Evolutionary conservation across 2,888 invertebrate species (phyloP).

Genomic region (Drosophila meridiana): DNA sequence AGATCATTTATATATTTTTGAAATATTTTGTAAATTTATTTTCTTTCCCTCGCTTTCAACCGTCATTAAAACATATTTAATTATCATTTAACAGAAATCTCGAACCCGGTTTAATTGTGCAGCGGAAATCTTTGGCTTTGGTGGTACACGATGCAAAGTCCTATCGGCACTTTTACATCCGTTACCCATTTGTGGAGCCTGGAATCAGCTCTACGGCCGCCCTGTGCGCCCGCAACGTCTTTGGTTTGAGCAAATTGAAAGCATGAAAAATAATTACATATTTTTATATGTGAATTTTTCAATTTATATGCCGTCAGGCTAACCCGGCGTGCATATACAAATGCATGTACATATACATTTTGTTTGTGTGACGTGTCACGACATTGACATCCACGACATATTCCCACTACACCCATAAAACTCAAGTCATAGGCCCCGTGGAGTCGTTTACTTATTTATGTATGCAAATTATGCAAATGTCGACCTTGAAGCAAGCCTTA

Average conservation of each 20-base stretch:
- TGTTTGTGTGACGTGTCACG: conserved; percentile 53
- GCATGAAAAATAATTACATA: conserved; percentile 76
- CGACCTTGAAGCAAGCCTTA: conserved; percentile 43
- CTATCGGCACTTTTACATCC: conserved; percentile 19
- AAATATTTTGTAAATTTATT: neutral
- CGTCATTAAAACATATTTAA: conserved; percentile 39
- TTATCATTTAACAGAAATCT: conserved; percentile 50
- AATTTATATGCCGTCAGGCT: conserved; percentile 79
- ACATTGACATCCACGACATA: conserved; percentile 60
- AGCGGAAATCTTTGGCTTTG: conserved; percentile 62
- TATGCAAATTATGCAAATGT: conserved; percentile 51
- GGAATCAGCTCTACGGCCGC: neutral
- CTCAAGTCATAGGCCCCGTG: conserved; percentile 36
- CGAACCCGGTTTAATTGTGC: conserved; percentile 46
- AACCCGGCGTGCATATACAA: conserved; percentile 63
- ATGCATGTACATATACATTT: neutral
- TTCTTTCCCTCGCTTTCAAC: neutral
- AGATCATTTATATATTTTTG: neutral
- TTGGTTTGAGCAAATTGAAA: conserved; percentile 74
- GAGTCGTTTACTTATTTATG: conserved; percentile 48
- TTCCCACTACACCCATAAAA: conserved; percentile 49
- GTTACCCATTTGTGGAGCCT: neutral
- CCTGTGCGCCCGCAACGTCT: conserved; percentile 14
- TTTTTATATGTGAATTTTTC: conserved; percentile 78
- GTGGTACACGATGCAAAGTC: conserved; percentile 9